Base-by-base conservation (phyloP, 37 sponge, comb jelly and placozoan species). In the Hormiphora californensis region DNA sequence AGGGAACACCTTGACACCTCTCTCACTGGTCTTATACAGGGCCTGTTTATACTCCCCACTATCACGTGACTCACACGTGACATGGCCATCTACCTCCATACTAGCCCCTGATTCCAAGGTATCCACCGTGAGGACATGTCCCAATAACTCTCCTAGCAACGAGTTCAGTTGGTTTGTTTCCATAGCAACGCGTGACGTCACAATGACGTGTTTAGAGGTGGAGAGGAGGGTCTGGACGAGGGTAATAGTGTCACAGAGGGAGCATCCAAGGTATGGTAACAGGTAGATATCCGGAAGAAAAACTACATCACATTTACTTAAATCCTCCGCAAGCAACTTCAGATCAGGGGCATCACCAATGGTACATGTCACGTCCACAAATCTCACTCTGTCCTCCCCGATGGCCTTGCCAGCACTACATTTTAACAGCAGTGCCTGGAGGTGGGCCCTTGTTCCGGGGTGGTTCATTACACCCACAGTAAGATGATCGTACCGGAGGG, bases 1-100 rank as follows among this genome's bases (percentile, higher is more conserved):
- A n/a, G 81, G 81, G 46, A 73, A 73, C 15, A 73, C 81, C 81
- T 40, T 73, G 15, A 73, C 27, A 28, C 81, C 81, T 28, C 81
- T 73, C 46, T 73, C 81, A 40, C 39, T 36, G 1, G 39, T 46
- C 46, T 73, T 73, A 41, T 73, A 73, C 25, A 73, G 44, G 0
- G 44, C 81, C 27, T 3, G 40, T 7, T 36, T 73, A 4, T 22
- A n/a, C 81, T 27, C 81, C 0, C 81, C 81, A n/a, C 8, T 11
- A n/a, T n/a, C n/a, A n/a, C n/a, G n/a, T 43, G 28, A 23, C n/a
- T 22, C 8, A 1, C 35, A 15, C 21, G 81, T 43, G 46, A 73
- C 44, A 46, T 73, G 81, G 43, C 81, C 81, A 40, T 73, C 81
- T 41, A 73, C 81, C 1, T 73, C 81, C 9, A 19, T 41, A 73